A percentile compares a stretch with the other conserved stretches of the same genome.
These are phyloP conservation scores for Hylaea fasciaria DNA, from an alignment of 2,888 invertebrate species.

Conservation along the genomic window DNA sequence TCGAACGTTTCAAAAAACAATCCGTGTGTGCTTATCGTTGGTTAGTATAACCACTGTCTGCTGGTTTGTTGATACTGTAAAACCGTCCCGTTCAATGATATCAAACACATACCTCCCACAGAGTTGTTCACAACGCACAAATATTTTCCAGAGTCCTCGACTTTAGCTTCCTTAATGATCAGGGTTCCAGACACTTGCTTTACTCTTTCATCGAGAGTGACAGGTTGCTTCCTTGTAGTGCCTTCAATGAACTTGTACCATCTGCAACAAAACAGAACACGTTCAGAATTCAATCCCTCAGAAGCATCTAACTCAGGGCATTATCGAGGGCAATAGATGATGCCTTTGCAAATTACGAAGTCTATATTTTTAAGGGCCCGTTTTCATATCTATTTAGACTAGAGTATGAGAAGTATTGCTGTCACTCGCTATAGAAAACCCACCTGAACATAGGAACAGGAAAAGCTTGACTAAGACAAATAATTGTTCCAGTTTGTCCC, in stretches of 20 bases:
- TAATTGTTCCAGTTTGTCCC: slow-evolving; percentile 75
- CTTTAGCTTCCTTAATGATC: slow-evolving; percentile 95
- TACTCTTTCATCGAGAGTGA: slow-evolving; percentile 94
- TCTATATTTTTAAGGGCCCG: not conserved
- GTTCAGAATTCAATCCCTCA: slow-evolving; percentile 53
- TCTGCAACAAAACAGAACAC: slow-evolving; percentile 88
- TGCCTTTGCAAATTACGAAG: too few relatives aligned
- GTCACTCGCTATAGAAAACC: slow-evolving; percentile 51
- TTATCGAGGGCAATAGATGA: not conserved
- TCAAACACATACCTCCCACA: slow-evolving; percentile 87
- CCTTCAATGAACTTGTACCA: slow-evolving; percentile 98
- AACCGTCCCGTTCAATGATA: not conserved
- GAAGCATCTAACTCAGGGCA: not conserved
- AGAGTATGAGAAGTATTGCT: not conserved
- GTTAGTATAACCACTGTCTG: too few relatives aligned
- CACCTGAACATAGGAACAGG: slow-evolving; percentile 91
- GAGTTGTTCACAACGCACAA: slow-evolving; percentile 97
- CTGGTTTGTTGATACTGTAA: not conserved
- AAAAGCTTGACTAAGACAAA: slow-evolving; percentile 90
- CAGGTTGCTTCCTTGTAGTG: slow-evolving; percentile 93
- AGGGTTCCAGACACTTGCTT: slow-evolving; percentile 97
- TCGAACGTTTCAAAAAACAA: too few relatives aligned
- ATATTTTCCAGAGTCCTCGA: slow-evolving; percentile 97
- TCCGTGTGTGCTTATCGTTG: too few relatives aligned
- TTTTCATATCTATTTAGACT: not conserved